phyloP scores from a whole-genome alignment of 2,797 vertebrate genomes.

The Melanotaenia boesemani region DNA sequence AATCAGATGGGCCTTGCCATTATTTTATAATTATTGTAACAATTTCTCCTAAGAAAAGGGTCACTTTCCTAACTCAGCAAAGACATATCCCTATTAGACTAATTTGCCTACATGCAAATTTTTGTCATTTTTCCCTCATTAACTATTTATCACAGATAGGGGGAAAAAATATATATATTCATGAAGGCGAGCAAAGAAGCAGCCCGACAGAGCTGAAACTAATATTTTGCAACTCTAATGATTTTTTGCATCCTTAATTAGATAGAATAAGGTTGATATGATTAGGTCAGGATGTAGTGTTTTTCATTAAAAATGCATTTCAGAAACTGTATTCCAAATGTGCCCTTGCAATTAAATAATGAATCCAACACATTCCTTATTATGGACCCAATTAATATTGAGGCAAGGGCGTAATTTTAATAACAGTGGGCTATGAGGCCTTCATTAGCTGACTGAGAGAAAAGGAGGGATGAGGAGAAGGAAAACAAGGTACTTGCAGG shows the following conservation, averaged over 20 bases:
- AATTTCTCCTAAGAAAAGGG: conserved; percentile 89
- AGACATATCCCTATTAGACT: conserved; percentile 94
- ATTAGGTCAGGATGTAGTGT: conserved; percentile 99
- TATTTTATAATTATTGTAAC: conserved; percentile 89
- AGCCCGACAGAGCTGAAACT: conserved; percentile 95
- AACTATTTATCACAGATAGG: conserved; percentile 94
- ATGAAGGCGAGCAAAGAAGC: conserved; percentile 89
- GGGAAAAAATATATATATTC: conserved; percentile 92
- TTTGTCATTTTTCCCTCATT: conserved; percentile 98
- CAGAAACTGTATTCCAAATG: conserved; percentile 98
- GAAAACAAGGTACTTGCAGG: conserved; percentile 79
- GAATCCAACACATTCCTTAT: conserved; percentile 95
- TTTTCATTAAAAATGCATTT: conserved; percentile 99
- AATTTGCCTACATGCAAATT: conserved; percentile 99
- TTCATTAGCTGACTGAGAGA: conserved; percentile 88
- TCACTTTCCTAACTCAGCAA: conserved; percentile 94
- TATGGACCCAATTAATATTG: conserved; percentile 98
- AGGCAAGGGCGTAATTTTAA: conserved; percentile 95
- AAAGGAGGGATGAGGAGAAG: conserved; percentile 63
- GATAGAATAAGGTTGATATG: conserved; percentile 99
- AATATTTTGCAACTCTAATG: conserved; percentile 99
- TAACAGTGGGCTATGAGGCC: conserved; percentile 94
- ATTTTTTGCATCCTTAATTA: conserved; percentile 99
- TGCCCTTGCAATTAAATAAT: conserved; percentile 99
- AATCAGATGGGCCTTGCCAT: conserved; percentile 85